Conservation (phyloP, 2,797 vertebrate genomes). For the Botia kubotai region DNA sequence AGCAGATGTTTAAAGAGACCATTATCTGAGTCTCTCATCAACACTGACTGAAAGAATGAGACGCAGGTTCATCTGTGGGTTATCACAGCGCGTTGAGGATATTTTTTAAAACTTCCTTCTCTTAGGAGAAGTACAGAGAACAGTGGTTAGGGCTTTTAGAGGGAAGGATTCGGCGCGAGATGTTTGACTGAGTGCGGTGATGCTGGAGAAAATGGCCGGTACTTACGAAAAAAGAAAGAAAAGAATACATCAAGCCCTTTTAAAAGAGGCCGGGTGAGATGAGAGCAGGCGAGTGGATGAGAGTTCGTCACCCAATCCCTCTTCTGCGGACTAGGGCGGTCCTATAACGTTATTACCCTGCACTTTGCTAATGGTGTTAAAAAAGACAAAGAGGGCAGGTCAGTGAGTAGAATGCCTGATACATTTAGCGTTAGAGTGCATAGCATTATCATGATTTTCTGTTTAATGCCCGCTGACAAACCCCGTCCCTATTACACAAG, state of each 20-base stretch:
- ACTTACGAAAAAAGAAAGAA: constrained; percentile 38
- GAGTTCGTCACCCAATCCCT: constrained; percentile 62
- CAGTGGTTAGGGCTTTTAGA: constrained; percentile 33
- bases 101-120: not conserved
- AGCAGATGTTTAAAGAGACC: not conserved
- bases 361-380: constrained; percentile 82
- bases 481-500: constrained; percentile 28
- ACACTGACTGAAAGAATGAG: not conserved
- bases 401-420: constrained; percentile 62
- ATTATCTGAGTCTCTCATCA: not conserved
- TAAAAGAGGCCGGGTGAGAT: constrained; percentile 56
- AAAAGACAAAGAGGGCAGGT: constrained; percentile 70
- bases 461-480: constrained; percentile 53
- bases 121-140: constrained; percentile 9
- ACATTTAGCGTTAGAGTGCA: constrained; percentile 69
- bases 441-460: constrained; percentile 65
- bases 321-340: constrained; percentile 49
- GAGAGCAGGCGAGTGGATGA: constrained; percentile 56
- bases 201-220: constrained; percentile 47
- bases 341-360: constrained; percentile 76
- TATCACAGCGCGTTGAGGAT: not conserved
- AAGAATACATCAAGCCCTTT: constrained; percentile 58
- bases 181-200: constrained; percentile 50
- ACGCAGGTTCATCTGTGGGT: not conserved
- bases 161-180: constrained; percentile 27